Base-by-base conservation (phyloP, 2,888 invertebrate species). In the Melanargia galathea region DNA sequence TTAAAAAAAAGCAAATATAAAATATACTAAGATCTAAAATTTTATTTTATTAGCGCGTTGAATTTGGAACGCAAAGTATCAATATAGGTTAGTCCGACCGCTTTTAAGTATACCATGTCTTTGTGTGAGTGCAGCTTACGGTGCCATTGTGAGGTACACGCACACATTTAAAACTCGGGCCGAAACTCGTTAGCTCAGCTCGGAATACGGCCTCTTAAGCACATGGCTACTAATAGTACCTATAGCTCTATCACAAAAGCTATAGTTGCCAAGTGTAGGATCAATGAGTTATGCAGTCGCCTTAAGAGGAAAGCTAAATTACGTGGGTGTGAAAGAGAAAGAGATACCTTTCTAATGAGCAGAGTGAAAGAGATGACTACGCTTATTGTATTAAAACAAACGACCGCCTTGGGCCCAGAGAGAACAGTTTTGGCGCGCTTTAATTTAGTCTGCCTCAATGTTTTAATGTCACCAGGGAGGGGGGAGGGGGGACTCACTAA, bases 321-420 rank as follows among this genome's bases (percentile, higher is more conserved):
- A 82, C 78, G 69, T 66, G 69, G 49, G 83, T 68, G 76, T 43
- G 78, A 88, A 71, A 26, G 81, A 78, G 86, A 84, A 65, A 70
- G 75, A 61, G 46, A 65, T 69, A 82, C 67, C 60, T 46, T 48
- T 63, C 74, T 80, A 80, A 82, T 80, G 77, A 77, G 72, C 71
- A 70, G 88, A 81, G 82, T 73, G 84, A 90, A 73, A 75, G 86
- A 83, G 90, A 90, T 71, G 74, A 77, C 70, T 75, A 81, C 75
- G 80, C 87, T 87, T 89, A 89, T 90, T 90, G 90, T 91, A 90
- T 91, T 90, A 91, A 91, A 90, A 90, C 87, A 90, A 91, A 90
- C 88, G 90, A 84, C 75, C 85, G 88, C 90, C 89, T 87, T 88
- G 90, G 90, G 91, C 84, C 86, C 83, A 66, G 83, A 84, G 86